Base-by-base conservation (phyloP, 2,888 invertebrate genomes). In the Celastrina argiolus region DNA sequence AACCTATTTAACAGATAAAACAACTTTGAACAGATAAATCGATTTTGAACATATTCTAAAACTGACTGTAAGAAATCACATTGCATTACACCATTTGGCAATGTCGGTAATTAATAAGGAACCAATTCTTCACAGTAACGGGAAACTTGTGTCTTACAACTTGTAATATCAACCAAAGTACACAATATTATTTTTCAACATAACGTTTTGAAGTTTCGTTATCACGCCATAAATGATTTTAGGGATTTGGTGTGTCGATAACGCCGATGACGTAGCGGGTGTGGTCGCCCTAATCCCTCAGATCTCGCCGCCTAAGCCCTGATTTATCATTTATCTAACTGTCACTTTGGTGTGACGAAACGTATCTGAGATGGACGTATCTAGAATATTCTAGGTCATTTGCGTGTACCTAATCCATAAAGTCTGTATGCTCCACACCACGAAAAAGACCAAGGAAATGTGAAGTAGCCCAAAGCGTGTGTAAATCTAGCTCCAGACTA, bases 311-410 rank as follows among this genome's bases (percentile, higher is more conserved):
- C 69, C 51, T 72, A 69, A 67, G 69, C 71, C 70, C 68, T 66
- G 72, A 72, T 72, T 71, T 72, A 83, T 84, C 82, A 72, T 72
- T 71, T 72, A 83, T 84, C 82, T 71, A 61, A 61, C 73, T 83
- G 85, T 81, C 84, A 84, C 76, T 70, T 63, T 66, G 70, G 76
- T 73, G 76, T 81, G 78, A 81, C 76, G 78, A 76, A 73, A 74
- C 56, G 18, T 39, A 36, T 56, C 16, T 34, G 14, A 61, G 61
- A 61, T 61, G 22, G 61, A 61, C 39, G 4, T 61, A 36, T 61
- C 61, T 34, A 34, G 59, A 34, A 31, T 10, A 18, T 31, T 51
- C 51, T 26, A 51, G 22, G 14, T 51, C 22, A 59, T 16, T 28
- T 31, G 10, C 5, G 5, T 34, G 16, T 59, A 7, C 31, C n/a